Conservation (phyloP, 2,113 vertebrate species). For the Ginglymostoma cirratum region DNA sequence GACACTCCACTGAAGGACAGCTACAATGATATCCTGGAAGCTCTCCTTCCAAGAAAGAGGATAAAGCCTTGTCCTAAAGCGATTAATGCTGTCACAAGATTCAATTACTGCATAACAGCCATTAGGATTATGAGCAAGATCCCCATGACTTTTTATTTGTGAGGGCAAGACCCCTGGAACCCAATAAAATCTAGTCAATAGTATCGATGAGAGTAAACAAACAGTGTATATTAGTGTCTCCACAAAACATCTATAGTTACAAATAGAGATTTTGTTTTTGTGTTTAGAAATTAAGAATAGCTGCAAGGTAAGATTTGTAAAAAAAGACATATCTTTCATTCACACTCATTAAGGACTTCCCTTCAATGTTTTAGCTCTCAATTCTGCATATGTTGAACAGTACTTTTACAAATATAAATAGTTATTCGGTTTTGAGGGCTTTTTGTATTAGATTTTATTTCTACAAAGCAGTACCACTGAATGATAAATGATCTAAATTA, state of each 20-base stretch:
- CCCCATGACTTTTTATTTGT: not conserved
- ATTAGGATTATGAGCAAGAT: not conserved
- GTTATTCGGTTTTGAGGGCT: not conserved
- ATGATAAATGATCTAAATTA: conserved; percentile 70
- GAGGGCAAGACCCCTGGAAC: not conserved
- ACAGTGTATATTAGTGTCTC: not conserved
- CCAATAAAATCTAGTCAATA: not conserved
- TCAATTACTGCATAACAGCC: not conserved
- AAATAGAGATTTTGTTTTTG: not conserved
- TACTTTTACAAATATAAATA: not conserved
- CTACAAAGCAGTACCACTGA: conserved; percentile 57
- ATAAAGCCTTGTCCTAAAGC: not conserved
- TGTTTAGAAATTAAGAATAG: not conserved
- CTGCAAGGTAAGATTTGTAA: not conserved
- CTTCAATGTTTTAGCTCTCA: not conserved
- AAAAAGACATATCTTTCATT: not conserved
- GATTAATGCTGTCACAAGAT: not conserved
- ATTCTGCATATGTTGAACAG: not conserved
- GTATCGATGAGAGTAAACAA: too few species aligned
- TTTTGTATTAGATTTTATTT: conserved; percentile 50
- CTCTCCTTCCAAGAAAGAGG: not conserved
- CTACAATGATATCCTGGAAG: not conserved
- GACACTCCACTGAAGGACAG: too few species aligned
- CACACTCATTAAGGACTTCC: not conserved
- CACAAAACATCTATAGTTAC: not conserved